These are phyloP conservation scores for Idaea dimidiata DNA, from an alignment of 2,888 invertebrate species.

Conservation along the genomic window DNA sequence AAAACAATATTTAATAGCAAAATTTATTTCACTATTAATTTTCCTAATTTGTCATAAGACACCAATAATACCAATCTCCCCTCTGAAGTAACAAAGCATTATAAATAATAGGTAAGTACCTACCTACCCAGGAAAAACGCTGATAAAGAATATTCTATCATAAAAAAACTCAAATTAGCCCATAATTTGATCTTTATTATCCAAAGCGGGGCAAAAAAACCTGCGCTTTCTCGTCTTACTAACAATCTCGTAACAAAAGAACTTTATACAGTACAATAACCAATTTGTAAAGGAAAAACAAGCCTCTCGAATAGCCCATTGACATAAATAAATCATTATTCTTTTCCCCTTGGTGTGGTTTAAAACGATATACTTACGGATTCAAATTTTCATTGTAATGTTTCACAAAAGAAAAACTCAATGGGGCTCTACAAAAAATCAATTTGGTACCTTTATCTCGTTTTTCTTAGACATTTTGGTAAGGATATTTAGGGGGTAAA, in stretches of 20 bases:
- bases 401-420: conserved; percentile 75
- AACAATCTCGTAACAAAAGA: conserved; percentile 75
- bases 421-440: conserved; percentile 74
- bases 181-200: conserved; percentile 62
- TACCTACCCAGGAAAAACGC: conserved; percentile 20
- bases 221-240: conserved; percentile 64
- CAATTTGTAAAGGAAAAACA: conserved; percentile 73
- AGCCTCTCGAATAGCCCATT: conserved; percentile 65
- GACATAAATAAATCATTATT: conserved; percentile 81
- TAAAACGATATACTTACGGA: conserved; percentile 49
- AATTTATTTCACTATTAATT: neutral
- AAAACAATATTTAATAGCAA: neutral
- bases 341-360: conserved; percentile 47
- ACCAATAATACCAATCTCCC: conserved; percentile 9
- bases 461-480: conserved; percentile 52
- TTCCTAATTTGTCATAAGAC: conserved; percentile 1
- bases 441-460: conserved; percentile 77
- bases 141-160: conserved; percentile 39
- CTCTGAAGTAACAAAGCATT: conserved; percentile 28
- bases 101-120: conserved; percentile 16
- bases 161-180: conserved; percentile 59
- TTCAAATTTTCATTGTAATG: conserved; percentile 74
- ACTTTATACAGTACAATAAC: conserved; percentile 76
- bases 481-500: conserved; percentile 25
- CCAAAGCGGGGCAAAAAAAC: conserved; percentile 56